A percentile compares a stretch with the other conserved stretches of the same genome.
Conservation (phyloP, 2,113 vertebrate species). For the Cynoglossus semilaevis region DNA sequence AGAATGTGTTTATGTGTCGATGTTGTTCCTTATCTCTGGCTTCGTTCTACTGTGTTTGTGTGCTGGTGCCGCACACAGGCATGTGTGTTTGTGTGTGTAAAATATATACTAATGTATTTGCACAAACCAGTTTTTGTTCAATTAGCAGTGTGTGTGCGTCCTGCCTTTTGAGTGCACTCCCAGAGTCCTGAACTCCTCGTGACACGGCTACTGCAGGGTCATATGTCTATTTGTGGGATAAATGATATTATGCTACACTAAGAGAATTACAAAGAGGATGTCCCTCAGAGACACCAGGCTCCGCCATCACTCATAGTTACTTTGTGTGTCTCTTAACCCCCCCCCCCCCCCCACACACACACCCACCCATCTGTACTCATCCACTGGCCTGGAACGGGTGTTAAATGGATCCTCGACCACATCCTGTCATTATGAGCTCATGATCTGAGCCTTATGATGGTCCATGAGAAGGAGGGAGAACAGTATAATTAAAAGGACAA, state of each 20-base stretch:
- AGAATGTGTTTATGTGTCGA: constrained; percentile 35
- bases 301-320: constrained; percentile 72
- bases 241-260: constrained; percentile 74
- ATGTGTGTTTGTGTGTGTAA: constrained; percentile 23
- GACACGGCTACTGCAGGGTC: constrained; percentile 71
- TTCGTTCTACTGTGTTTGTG: constrained; percentile 23
- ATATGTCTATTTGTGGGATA: constrained; percentile 73
- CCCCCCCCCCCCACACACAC: constrained; percentile 3
- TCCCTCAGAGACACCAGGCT: constrained; percentile 66
- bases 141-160: constrained; percentile 37
- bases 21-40: constrained; percentile 45
- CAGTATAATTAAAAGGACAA: constrained; percentile 36
- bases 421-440: constrained; percentile 64
- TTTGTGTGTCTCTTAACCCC: constrained; percentile 62
- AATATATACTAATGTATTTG: constrained; percentile 33
- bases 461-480: constrained; percentile 8
- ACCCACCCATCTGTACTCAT: constrained; percentile 54
- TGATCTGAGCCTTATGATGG: constrained; percentile 55
- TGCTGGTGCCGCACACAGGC: constrained; percentile 22
- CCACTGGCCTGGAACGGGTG: constrained; percentile 65
- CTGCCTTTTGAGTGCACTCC: constrained; percentile 60
- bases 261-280: constrained; percentile 76
- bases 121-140: constrained; percentile 44
- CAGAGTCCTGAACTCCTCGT: constrained; percentile 67
- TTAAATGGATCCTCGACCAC: constrained; percentile 65